Base-by-base conservation (phyloP, 2,888 invertebrate species). In the Eristalinus aeneus region DNA sequence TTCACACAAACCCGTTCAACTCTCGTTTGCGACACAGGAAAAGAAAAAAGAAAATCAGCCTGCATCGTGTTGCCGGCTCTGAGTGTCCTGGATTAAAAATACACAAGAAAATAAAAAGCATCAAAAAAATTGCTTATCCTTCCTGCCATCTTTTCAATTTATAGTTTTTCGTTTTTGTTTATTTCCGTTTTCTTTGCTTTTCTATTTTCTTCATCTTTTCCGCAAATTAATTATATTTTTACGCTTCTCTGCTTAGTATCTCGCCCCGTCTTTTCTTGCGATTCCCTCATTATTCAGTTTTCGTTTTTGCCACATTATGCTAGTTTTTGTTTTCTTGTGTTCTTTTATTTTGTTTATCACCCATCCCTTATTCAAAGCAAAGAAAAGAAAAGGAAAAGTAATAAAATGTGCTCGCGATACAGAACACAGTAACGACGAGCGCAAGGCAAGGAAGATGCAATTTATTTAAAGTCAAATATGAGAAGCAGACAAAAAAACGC, bases 181-280 rank as follows among this genome's bases (percentile, higher is more conserved):
- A 63, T 87, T 88, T 86, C 80, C 68, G 65, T 71, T 85, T 78
- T 46, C 39, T 71, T 65, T 34, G 22, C 56, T 54, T 67, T 16
- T 34, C 56, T 68, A 54, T 39, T 63, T 73, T 74, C 67, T 53
- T 54, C 69, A 60, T 63, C 67, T 83, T 71, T 80, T 67, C 75
- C 74, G 71, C 76, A 86, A 88, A 87, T 84, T 83, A 84, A 84
- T 84, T 88, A 36, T 76, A 54, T 81, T 81, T 73, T 81, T 67
- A 75, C 56, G 67, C 61, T 75, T 84, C 80, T 75, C 22, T 72
- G 67, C 39, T 31, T 36, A 46, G 32, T 71, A 71, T 79, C 60
- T 60, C 23, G 12, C 36, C 22, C 46, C 12, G 20, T 11, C 20
- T 61, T 23, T 20, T 31, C n/a, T 39, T 61, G 32, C 11, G 11